Percentiles rank a stretch among this genome's conserved stretches.
These are phyloP conservation scores for Steinernema feltiae DNA, from an alignment of 1,140 invertebrate species.

Conservation along the genomic window DNA sequence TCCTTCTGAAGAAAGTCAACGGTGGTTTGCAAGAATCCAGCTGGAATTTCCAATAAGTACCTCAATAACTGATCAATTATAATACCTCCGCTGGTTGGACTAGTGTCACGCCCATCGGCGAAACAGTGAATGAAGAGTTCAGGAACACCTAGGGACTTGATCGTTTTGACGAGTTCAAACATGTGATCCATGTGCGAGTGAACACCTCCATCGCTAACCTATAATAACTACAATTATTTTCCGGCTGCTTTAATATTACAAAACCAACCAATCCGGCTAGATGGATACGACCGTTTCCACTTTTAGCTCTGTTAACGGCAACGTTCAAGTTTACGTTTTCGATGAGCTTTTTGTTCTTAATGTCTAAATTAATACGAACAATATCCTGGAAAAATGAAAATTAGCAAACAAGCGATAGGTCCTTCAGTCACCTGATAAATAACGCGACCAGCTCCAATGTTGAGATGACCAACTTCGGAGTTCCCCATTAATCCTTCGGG, in stretches of 20 bases:
- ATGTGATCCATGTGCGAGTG: slow-evolving; percentile 63
- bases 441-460: slow-evolving; percentile 62
- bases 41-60: slow-evolving; percentile 30
- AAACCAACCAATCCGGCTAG: slow-evolving; percentile 57
- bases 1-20: slow-evolving; percentile 45
- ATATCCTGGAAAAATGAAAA: slow-evolving; percentile 58
- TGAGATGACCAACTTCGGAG: slow-evolving; percentile 63
- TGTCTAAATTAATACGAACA: slow-evolving; percentile 60
- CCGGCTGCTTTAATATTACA: neutral
- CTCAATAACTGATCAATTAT: slow-evolving; percentile 18
- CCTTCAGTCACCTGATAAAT: slow-evolving; percentile 63
- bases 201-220: slow-evolving; percentile 62
- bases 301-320: slow-evolving; percentile 58
- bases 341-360: slow-evolving; percentile 57
- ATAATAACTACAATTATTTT: slow-evolving; percentile 18
- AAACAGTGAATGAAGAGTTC: slow-evolving; percentile 62
- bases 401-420: too few species aligned
- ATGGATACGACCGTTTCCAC: slow-evolving; percentile 59
- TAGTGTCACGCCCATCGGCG: slow-evolving; percentile 62
- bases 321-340: slow-evolving; percentile 57
- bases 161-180: slow-evolving; percentile 58
- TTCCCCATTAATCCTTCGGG: slow-evolving; percentile 63
- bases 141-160: slow-evolving; percentile 59
- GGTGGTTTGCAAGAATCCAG: slow-evolving; percentile 52
- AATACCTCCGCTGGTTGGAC: slow-evolving; percentile 59